Evolutionary conservation across 2,797 vertebrate genomes (phyloP), one percentile per base, ranked within the genome.

Genomic region (Thripadectes ignobilis): DNA sequence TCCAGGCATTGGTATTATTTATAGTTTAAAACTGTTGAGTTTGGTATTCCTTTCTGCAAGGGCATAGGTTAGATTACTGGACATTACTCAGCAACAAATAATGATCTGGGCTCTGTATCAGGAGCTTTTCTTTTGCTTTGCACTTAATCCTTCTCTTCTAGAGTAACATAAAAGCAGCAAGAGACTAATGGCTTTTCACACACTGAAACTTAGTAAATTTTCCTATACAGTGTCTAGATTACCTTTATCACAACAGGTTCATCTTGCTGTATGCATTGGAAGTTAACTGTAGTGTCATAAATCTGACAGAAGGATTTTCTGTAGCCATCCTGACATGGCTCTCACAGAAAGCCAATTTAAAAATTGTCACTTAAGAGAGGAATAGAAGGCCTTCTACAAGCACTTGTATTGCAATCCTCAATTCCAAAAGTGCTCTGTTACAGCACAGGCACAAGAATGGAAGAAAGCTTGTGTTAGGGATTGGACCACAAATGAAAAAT

Each of bases 61-160:
- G 86, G 89, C 65, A 51, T 7, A 71, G 65, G 58, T 89, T 96
- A 67, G 71, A 74, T 91, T 95, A 91, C 90, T 95, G 95, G 95
- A 72, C 89, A 72, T 96, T 90, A 95, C 61, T 96, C 89, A 95
- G 79, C 62, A 95, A 93, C 85, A 95, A 97, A 92, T 94, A 95
- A 93, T 43, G 65, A 71, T 48, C 61, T 78, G 66, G 89, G 13
- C 68, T 55, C 91, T 81, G 36, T 48, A 92, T 23, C 6, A 29
- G 61, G 52, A 88, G 15, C 8, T 92, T 90, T 91, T 74, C 61
- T 96, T 90, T 58, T 75, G 59, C 67, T 94, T 94, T 78, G 46
- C 79, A 68, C 51, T 76, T 86, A 88, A 22, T 84, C 39, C 22
- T 76, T 76, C 24, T 68, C 14, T 62, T 36, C 39, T 29, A 51